Conservation (phyloP, 1,140 invertebrate genomes). For the Aethina tumida region DNA sequence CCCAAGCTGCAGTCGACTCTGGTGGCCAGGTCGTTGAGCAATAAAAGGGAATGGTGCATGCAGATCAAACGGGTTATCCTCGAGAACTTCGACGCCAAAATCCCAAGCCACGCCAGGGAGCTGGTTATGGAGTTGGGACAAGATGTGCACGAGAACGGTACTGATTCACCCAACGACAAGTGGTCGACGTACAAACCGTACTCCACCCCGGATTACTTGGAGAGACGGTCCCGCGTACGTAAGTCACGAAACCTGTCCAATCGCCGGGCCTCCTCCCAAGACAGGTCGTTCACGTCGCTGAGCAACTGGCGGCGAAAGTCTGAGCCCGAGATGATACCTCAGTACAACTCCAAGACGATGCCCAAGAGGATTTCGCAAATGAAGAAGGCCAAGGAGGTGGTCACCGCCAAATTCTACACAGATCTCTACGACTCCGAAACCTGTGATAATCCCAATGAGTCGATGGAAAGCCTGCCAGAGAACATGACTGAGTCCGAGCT, state of each 20-base stretch:
- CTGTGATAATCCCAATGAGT: conserved; percentile 50
- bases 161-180: conserved; percentile 20
- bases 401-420: conserved; percentile 52
- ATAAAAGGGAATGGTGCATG: conserved; percentile 89
- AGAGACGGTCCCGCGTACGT: conserved; percentile 48
- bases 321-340: conserved; percentile 47
- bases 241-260: conserved; percentile 30
- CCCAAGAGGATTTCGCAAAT: conserved; percentile 54
- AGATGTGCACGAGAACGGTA: conserved; percentile 38
- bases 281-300: conserved; percentile 40
- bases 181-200: conserved; percentile 55
- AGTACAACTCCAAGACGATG: conserved; percentile 52
- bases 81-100: conserved; percentile 88
- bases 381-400: conserved; percentile 48
- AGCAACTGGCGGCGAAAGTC: conserved; percentile 60
- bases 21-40: conserved; percentile 77
- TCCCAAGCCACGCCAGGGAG: conserved; percentile 86
- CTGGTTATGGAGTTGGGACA: conserved; percentile 87
- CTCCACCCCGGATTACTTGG: conserved; percentile 83
- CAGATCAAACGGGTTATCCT: conserved; percentile 86
- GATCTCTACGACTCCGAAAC: conserved; percentile 48
- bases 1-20: conserved; percentile 82
- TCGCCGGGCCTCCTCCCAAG: conserved; percentile 27
- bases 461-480: conserved; percentile 44
- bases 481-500: conserved; percentile 4